Evolutionary conservation across 1,140 invertebrate genomes (phyloP).

Genomic region (Ips nitidus): DNA sequence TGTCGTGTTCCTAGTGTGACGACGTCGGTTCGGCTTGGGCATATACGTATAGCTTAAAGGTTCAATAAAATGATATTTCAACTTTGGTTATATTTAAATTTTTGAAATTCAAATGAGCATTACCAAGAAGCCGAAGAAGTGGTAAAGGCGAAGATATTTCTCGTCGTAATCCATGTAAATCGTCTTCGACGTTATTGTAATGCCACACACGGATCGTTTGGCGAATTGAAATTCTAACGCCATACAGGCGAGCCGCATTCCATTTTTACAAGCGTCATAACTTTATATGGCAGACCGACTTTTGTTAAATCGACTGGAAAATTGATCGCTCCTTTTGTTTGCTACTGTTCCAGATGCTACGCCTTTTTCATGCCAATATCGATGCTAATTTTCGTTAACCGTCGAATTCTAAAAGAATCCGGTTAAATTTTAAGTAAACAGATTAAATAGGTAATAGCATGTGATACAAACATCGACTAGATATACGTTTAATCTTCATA

Average conservation of each 20-base stretch:
- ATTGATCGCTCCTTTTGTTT: background rate
- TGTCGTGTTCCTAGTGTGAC: too few relatives aligned
- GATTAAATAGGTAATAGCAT: too few relatives aligned
- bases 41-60: too few relatives aligned
- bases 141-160: background rate
- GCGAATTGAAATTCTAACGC: constrained; percentile 15
- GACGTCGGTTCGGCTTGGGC: too few relatives aligned
- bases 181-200: constrained; percentile 6
- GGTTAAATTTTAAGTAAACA: too few relatives aligned
- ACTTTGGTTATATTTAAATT: too few relatives aligned
- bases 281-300: constrained; percentile 4
- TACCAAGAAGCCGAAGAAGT: background rate
- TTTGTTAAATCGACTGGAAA: constrained; percentile 4
- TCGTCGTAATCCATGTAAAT: constrained; percentile 14
- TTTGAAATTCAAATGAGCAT: constrained; percentile 14
- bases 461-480: too few relatives aligned
- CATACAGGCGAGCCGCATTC: constrained; percentile 19
- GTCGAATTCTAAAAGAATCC: too few relatives aligned
- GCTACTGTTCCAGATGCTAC: background rate
- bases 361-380: too few relatives aligned
- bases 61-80: too few relatives aligned
- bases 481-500: too few relatives aligned
- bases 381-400: too few relatives aligned
- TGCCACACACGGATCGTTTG: constrained; percentile 13
- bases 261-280: constrained; percentile 23